These are phyloP conservation scores for Euproctis similis DNA, from an alignment of 2,888 invertebrate genomes.

Conservation along the genomic window DNA sequence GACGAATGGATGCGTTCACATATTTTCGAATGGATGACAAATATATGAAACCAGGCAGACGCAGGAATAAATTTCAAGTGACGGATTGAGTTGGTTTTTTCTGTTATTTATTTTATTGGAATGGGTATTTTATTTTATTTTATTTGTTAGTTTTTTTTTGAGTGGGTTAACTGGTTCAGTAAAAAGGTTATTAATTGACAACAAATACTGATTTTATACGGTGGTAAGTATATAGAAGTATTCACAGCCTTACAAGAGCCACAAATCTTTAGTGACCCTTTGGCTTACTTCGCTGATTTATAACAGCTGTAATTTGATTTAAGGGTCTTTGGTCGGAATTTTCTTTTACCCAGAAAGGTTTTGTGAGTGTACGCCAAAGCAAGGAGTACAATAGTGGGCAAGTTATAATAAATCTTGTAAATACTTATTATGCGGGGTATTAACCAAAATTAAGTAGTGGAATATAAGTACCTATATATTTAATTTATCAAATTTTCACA, in stretches of 20 bases:
- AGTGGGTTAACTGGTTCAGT: no score
- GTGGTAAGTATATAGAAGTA: no score
- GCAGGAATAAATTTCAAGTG: constrained; percentile 10
- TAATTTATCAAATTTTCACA: no score
- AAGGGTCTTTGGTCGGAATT: constrained; percentile 2
- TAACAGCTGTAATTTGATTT: constrained; percentile 9
- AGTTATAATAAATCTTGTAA: constrained; percentile 1
- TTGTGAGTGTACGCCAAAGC: constrained; percentile 2
- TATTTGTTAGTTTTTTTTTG: no score
- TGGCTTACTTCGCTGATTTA: constrained; percentile 12
- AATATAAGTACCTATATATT: no score
- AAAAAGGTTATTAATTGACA: no score
- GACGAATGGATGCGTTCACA: constrained; percentile 16
- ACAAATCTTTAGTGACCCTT: neutral
- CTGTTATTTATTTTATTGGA: no score
- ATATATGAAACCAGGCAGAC: constrained; percentile 1
- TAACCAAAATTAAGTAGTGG: no score
- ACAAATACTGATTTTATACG: no score
- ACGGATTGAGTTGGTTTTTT: constrained; percentile 3
- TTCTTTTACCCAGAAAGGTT: constrained; percentile 1
- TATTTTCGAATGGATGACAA: constrained; percentile 11
- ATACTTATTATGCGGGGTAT: constrained; percentile 1
- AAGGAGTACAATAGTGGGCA: neutral
- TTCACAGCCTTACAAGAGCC: neutral
- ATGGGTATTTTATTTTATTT: no score